phyloP scores from a whole-genome alignment of 2,113 vertebrate genomes.

The Gallinago paraguaiae region DNA sequence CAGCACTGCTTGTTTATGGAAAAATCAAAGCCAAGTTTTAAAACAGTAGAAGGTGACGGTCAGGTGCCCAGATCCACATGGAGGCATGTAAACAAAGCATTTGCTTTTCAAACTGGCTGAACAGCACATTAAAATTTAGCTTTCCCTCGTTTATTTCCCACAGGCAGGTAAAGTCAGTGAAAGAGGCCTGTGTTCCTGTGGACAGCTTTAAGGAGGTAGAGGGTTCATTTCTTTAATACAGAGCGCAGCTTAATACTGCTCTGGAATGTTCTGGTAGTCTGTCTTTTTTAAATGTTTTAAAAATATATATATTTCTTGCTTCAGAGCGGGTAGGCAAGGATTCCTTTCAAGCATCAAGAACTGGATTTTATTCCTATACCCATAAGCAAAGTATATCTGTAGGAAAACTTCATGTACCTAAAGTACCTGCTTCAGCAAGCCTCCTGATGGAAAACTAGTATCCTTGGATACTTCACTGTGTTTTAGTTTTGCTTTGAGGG shows the following conservation, averaged over 20 bases:
- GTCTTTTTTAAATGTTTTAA: rapidly evolving
- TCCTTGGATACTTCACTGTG: neutral
- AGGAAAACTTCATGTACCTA: neutral
- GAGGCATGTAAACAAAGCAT: neutral
- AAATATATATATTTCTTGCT: neutral
- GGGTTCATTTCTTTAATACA: neutral
- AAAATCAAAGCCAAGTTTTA: neutral
- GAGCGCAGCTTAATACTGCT: neutral
- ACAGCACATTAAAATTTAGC: neutral
- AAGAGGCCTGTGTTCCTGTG: neutral
- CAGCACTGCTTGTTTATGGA: neutral
- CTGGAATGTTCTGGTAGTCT: neutral
- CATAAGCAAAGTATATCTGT: neutral
- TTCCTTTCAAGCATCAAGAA: neutral
- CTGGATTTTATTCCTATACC: neutral
- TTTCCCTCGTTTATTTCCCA: neutral
- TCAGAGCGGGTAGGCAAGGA: neutral
- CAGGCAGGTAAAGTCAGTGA: neutral
- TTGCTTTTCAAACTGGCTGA: neutral
- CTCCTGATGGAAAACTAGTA: neutral
- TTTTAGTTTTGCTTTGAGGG: neutral
- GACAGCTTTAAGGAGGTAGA: neutral
- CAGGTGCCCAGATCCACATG: neutral
- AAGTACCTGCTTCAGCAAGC: neutral
- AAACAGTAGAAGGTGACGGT: neutral